Evolutionary conservation across 2,113 vertebrate species (phyloP), one percentile per base, ranked within the genome.

Genomic region (Lanius collurio): DNA sequence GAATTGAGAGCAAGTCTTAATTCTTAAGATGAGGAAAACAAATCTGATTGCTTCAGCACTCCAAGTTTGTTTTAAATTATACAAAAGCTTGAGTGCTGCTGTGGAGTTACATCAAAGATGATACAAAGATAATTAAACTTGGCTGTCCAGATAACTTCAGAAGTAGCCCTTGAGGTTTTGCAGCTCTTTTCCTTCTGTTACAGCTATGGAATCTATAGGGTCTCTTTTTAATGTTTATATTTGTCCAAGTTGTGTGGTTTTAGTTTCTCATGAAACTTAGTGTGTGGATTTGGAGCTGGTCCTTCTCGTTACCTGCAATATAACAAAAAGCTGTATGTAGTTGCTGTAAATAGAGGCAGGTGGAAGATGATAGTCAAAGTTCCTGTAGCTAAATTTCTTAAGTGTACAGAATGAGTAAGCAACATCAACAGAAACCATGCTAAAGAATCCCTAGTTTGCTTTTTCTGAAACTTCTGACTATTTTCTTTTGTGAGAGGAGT

Each of bases 351-450:
- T 84, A 95, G 76, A 81, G 89, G 33, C 46, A 70, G 70, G 3
- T 78, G 71, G 77, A 97, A 95, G 75, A 85, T 64, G 59, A 37
- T 39, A 95, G 59, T 90, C 13, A 21, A 46, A 93, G 46, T 95
- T 49, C 28, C 28, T 75, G 70, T 74, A 89, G 81, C 83, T 85
- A 68, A 93, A 55, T 89, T 82, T 94, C 53, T 42, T 30, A 49
- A 52, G 33, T 89, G 78, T 73, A 69, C 46, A 74, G 52, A 67
- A 62, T 76, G 62, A 95, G 86, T 67, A 91, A 88, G 23, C 57
- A 53, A 90, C 49, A 33, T 80, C 87, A 87, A 86, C 60, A 91
- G 37, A 89, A 74, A 75, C 2, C 24, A 26, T 69, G 62, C 67
- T 83, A 89, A 94, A 68, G 59, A 74, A 79, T 80, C 90, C 30